Base-by-base conservation (phyloP, 2,888 invertebrate genomes). In the Dascillus cervinus region DNA sequence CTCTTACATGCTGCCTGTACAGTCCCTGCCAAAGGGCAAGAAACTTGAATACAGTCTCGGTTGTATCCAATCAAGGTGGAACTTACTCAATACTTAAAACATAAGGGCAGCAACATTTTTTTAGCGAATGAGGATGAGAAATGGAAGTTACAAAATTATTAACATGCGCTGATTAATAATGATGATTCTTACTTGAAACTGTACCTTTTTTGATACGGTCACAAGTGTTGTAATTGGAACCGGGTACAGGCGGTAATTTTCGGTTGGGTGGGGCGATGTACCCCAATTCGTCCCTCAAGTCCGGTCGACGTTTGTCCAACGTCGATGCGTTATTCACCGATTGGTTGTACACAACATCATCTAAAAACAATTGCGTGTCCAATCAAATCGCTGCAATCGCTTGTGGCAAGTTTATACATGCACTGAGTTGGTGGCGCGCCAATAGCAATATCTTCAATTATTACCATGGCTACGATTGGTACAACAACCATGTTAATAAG, bases 181-280 rank as follows among this genome's bases (percentile, higher is more conserved):
- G n/a, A n/a, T n/a, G n/a, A 26, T 52, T 77, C 86, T 86, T 77
- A 87, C 86, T 86, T 77, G 86, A 84, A 53, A 83, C 84, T 67
- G 83, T 88, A 80, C 89, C 89, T 71, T 90, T 78, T 75, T 90
- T 90, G 71, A 90, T 88, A 57, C 90, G 76, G 69, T 91, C 90
- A 67, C 90, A 90, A 14, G 90, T 91, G 65, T 89, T 90, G 72
- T 90, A 90, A 69, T 90, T 90, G 32, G 88, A 88, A 49, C 90
- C 90, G 31, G 90, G 90, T 4, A 91, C 90, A 11, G 91, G 91
- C 1, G 91, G 90, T 34, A 90, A 73, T 65, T 91, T 91, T 52
- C 90, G 75, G 67, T 91, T 91, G 31, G 90, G 91, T 11, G 91
- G 90, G 0, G 91, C 89, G 64, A 91, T 91, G 68, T 91, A 91